Percentiles rank a stretch among this genome's conserved stretches.
phyloP scores from a whole-genome alignment of 2,888 invertebrate genomes.

The Hyposoter dolosus region DNA sequence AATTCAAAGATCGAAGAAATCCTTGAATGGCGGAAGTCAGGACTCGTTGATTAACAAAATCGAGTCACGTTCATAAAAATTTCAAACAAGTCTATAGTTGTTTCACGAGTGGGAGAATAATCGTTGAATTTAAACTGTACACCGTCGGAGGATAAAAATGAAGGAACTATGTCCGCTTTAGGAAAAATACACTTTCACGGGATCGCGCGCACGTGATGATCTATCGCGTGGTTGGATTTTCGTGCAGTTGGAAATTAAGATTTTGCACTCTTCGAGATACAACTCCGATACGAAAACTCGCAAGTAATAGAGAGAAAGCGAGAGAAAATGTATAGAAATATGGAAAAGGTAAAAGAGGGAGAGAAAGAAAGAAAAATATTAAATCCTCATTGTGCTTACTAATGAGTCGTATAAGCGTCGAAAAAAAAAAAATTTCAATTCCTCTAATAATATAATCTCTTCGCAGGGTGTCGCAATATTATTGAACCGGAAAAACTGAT shows the following conservation, averaged over 20 bases:
- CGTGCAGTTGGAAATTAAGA: conserved; percentile 2
- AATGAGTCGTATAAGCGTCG: conserved; percentile 17
- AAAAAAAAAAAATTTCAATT: conserved; percentile 11
- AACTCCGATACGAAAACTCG: conserved; percentile 60
- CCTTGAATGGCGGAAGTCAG: not conserved
- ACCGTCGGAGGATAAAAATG: not conserved
- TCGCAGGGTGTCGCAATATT: conserved; percentile 6
- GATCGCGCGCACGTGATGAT: conserved; percentile 6
- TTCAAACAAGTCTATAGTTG: not conserved
- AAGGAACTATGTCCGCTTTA: not conserved
- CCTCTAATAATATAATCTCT: conserved; percentile 13
- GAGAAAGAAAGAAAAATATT: not conserved
- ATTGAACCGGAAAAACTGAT: conserved; percentile 1
- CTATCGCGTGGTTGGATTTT: not conserved
- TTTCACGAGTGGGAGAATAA: not conserved
- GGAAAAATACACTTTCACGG: not conserved
- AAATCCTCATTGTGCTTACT: conserved; percentile 4
- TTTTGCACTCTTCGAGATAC: conserved; percentile 67
- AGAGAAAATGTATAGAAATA: conserved; percentile 9
- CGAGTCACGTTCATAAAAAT: not conserved
- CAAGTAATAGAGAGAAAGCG: conserved; percentile 3
- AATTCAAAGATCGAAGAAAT: not conserved
- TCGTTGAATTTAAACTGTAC: not conserved
- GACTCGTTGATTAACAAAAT: not conserved
- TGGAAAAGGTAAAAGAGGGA: not conserved